Percentiles rank a stretch among this genome's conserved stretches.
These are phyloP conservation scores for Cydia pomonella DNA, from an alignment of 1,140 invertebrate species.

Conservation along the genomic window DNA sequence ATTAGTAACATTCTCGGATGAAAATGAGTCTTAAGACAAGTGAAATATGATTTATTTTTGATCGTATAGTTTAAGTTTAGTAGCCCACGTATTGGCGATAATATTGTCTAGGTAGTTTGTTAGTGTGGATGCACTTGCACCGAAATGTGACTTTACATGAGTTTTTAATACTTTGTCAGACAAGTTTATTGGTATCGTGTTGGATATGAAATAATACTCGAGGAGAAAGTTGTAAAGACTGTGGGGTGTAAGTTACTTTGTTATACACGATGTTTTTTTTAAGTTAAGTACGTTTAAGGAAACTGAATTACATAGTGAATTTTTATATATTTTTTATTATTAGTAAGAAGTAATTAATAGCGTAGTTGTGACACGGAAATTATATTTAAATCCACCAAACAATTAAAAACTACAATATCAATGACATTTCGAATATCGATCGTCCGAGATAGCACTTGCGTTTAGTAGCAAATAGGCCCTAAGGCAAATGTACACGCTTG, in stretches of 20 bases:
- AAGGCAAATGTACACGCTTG: no score
- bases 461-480: no score
- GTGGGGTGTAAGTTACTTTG: neutral
- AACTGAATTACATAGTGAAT: no score
- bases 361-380: no score
- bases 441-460: no score
- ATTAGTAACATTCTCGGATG: neutral
- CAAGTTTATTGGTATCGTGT: neutral
- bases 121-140: neutral
- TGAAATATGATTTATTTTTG: neutral
- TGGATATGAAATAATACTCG: neutral
- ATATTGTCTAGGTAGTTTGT: neutral
- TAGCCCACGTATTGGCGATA: neutral
- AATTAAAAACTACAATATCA: no score
- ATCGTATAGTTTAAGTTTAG: neutral
- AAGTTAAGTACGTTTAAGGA: no score
- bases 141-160: conserved; percentile 9
- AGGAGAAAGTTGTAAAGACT: neutral
- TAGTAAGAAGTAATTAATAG: no score
- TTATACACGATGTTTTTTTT: no score
- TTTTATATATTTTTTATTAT: no score
- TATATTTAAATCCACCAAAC: no score
- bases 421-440: no score
- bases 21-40: neutral
- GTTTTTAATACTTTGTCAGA: neutral